These are phyloP conservation scores for Nysson spinosus DNA, from an alignment of 2,888 invertebrate genomes.

Conservation along the genomic window DNA sequence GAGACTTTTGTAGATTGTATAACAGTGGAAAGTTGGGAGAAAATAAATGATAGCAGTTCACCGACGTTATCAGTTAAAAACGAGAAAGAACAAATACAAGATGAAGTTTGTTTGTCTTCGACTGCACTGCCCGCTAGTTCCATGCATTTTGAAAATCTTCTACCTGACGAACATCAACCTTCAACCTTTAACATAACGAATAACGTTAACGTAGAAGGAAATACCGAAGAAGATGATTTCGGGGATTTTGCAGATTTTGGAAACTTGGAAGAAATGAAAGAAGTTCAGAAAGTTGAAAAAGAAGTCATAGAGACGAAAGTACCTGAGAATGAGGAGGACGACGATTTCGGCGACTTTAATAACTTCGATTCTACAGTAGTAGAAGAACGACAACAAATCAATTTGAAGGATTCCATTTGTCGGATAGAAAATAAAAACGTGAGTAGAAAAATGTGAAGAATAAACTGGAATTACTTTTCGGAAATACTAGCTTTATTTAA, in stretches of 20 bases:
- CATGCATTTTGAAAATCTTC: too few species aligned
- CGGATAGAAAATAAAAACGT: slow-evolving; percentile 74
- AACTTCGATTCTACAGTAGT: slow-evolving; percentile 78
- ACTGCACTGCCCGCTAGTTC: slow-evolving; percentile 53
- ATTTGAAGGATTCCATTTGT: slow-evolving; percentile 68
- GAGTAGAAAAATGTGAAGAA: too few species aligned
- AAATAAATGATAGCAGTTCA: slow-evolving; percentile 1
- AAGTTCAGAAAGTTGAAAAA: too few species aligned
- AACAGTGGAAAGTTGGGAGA: neutral
- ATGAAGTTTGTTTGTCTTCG: slow-evolving; percentile 22
- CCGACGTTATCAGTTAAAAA: too few species aligned
- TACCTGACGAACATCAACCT: too few species aligned
- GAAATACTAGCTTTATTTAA: too few species aligned
- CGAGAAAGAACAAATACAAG: slow-evolving; percentile 26
- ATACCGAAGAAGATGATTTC: slow-evolving; percentile 72
- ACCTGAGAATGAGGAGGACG: slow-evolving; percentile 62
- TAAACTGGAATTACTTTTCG: too few species aligned
- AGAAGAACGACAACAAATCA: slow-evolving; percentile 57
- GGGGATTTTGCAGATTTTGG: slow-evolving; percentile 76
- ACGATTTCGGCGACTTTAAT: slow-evolving; percentile 78
- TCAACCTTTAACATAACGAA: too few species aligned
- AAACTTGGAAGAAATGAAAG: too few species aligned
- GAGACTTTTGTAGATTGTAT: too few species aligned
- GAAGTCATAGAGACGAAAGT: slow-evolving; percentile 55
- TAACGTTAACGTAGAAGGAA: neutral